Evolutionary conservation across 2,113 vertebrate species (phyloP), one percentile per base, ranked within the genome.

Genomic region (Rhea pennata): DNA sequence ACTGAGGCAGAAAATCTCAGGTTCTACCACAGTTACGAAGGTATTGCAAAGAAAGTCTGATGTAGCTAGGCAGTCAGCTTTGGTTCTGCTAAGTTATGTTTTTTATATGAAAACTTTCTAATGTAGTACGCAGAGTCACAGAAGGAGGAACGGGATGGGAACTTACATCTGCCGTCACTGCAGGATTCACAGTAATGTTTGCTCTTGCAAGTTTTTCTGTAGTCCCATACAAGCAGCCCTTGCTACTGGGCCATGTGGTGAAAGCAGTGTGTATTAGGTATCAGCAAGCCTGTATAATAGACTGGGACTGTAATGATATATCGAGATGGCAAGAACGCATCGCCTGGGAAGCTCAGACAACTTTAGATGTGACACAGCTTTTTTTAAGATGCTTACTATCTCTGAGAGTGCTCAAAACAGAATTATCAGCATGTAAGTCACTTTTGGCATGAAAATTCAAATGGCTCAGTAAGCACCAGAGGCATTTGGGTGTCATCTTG

Each of bases 61-160:
- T 5, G 12, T 44, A 44, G 53, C 15, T 33, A 83, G 87, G 72
- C 15, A 42, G 15, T 62, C 40, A 54, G 6, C 4, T 76, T 80
- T 51, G 56, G 8, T 80, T 91, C 22, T 46, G 24, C 19, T 54
- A 42, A n/a, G 59, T 61, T 79, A 24, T 66, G 4, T 0, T 0
- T 56, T 62, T 84, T 51, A 21, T 66, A 13, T 15, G 79, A 83
- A 70, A 66, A 2, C 10, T 40, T 84, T 21, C n/a, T 40, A 46
- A 61, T 12, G 6, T 14, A 71, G 39, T 44, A 72, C 5, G 36
- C 42, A 31, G 22, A 46, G 5, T 36, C 21, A 13, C 74, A 26
- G 22, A 71, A 84, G 19, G 23, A 84, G 26, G 4, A 9, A n/a
- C 24, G n/a, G 46, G 58, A 58, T 31, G 29, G 15, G 56, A 58